Evolutionary conservation across 2,888 invertebrate genomes (phyloP).

Genomic region (Serripes groenlandicus): DNA sequence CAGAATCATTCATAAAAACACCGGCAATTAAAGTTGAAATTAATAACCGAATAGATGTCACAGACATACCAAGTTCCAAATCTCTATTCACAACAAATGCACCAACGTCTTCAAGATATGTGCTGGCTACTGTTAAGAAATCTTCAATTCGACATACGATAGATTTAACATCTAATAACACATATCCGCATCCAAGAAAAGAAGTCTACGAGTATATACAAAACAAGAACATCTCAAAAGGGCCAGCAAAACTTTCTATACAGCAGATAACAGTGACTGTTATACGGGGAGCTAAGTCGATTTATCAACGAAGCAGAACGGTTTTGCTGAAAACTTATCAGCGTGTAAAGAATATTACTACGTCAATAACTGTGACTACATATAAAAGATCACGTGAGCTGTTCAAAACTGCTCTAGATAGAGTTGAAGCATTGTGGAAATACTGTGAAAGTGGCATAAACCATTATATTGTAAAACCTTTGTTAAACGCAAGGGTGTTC

Average conservation of each 20-base stretch:
- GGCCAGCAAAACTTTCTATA: conserved; percentile 50
- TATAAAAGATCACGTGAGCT: conserved; percentile 44
- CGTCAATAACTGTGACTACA: conserved; percentile 48
- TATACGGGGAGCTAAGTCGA: conserved; percentile 23
- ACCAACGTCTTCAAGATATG: neutral
- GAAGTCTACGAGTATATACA: conserved; percentile 58
- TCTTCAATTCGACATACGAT: conserved; percentile 39
- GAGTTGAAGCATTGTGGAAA: conserved; percentile 59
- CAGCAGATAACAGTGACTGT: conserved; percentile 62
- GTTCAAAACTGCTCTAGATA: conserved; percentile 43
- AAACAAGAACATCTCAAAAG: conserved; percentile 44
- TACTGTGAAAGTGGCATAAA: conserved; percentile 62
- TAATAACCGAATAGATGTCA: neutral
- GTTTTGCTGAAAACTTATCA: conserved; percentile 58
- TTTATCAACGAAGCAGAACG: conserved; percentile 36
- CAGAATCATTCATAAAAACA: neutral
- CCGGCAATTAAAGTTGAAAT: neutral
- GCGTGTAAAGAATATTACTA: conserved; percentile 54
- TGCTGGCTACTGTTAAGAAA: conserved; percentile 16
- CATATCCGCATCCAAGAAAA: conserved; percentile 60
- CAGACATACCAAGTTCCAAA: neutral
- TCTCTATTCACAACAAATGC: neutral
- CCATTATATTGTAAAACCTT: conserved; percentile 61
- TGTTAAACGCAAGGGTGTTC: conserved; percentile 54
- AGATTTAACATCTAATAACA: conserved; percentile 59